Conservation (phyloP, 2,797 vertebrate species). For the Manis crassicaudata region DNA sequence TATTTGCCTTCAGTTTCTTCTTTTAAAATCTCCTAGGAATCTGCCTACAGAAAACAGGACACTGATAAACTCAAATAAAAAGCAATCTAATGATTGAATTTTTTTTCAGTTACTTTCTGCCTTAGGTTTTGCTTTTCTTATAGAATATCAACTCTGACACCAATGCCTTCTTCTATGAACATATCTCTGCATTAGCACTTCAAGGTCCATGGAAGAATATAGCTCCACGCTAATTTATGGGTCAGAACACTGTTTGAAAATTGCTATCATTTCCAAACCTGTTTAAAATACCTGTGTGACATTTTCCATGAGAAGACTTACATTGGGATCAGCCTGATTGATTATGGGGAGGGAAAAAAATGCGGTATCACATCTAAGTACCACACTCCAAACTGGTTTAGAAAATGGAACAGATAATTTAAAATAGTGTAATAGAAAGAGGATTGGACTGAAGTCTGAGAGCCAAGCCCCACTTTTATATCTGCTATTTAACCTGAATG, state of each 20-base stretch:
- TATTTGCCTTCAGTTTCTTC: conserved; percentile 50
- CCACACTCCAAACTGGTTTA: conserved; percentile 20
- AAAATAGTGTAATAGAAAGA: neutral
- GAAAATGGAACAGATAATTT: conserved; percentile 32
- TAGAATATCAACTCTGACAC: conserved; percentile 46
- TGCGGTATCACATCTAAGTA: neutral
- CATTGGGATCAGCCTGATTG: conserved; percentile 44
- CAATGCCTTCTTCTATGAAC: conserved; percentile 47
- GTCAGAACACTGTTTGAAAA: conserved; percentile 62
- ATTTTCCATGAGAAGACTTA: conserved; percentile 59
- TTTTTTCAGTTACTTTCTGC: conserved; percentile 55
- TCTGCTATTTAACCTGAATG: neutral
- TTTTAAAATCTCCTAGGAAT: conserved; percentile 52
- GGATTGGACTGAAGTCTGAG: neutral
- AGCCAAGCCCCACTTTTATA: neutral
- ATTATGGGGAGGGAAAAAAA: neutral
- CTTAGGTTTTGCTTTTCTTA: conserved; percentile 38
- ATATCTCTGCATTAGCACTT: conserved; percentile 59
- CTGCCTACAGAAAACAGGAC: conserved; percentile 31
- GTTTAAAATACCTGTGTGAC: conserved; percentile 65
- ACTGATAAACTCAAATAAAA: conserved; percentile 60
- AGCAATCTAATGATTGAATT: conserved; percentile 16
- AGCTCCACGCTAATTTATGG: conserved; percentile 67
- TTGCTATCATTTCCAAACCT: conserved; percentile 67
- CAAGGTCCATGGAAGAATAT: conserved; percentile 41